These are phyloP conservation scores for Bostrychus sinensis DNA, from an alignment of 2,113 vertebrate genomes.

Conservation along the genomic window DNA sequence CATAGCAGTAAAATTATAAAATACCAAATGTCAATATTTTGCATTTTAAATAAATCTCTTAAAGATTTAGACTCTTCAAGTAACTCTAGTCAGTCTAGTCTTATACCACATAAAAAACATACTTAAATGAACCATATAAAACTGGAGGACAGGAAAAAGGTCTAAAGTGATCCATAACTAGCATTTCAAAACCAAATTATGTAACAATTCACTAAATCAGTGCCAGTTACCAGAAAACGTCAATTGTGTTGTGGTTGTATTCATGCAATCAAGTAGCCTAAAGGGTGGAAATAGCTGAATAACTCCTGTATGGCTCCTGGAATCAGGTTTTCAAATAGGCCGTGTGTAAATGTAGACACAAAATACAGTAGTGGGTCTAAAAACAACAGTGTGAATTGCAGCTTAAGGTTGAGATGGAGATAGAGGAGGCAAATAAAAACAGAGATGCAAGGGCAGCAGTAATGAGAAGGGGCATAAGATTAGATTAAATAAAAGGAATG, in stretches of 20 bases:
- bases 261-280: background rate
- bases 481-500: constrained; percentile 86
- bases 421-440: constrained; percentile 74
- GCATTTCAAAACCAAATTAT: no score
- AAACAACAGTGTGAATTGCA: background rate
- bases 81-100: no score
- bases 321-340: background rate
- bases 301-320: background rate
- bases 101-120: no score
- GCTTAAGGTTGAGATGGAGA: constrained; percentile 36
- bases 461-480: constrained; percentile 73
- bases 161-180: no score
- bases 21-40: no score
- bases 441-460: constrained; percentile 31
- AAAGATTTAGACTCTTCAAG: no score
- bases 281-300: background rate
- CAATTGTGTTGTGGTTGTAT: background rate
- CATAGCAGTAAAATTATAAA: no score
- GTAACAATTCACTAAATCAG: no score
- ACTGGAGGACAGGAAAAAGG: no score
- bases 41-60: no score
- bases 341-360: background rate
- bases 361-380: background rate
- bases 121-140: no score
- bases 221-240: no score